Conservation (phyloP, 2,113 vertebrate genomes). For the Barnardius zonarius region DNA sequence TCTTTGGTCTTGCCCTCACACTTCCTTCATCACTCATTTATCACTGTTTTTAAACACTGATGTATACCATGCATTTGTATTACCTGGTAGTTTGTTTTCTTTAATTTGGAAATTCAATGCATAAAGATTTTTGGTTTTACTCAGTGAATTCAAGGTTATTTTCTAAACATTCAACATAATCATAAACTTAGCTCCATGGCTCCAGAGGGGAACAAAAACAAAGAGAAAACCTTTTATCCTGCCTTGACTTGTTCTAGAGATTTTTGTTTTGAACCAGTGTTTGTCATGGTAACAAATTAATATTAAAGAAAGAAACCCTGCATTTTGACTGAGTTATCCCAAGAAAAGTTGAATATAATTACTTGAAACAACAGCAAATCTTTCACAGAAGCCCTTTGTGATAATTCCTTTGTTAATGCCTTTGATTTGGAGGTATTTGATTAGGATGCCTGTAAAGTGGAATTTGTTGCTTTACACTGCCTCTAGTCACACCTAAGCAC, state of each 20-base stretch:
- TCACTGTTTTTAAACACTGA: background rate
- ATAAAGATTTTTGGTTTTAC: background rate
- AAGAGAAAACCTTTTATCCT: background rate
- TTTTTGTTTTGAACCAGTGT: background rate
- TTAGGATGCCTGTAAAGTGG: background rate
- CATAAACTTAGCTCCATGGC: background rate
- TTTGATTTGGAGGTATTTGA: background rate
- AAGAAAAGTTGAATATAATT: background rate
- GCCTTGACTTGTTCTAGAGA: background rate
- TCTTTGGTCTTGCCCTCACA: background rate
- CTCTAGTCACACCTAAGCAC: background rate
- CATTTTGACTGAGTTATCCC: background rate
- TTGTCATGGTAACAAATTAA: background rate
- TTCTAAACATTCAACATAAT: background rate
- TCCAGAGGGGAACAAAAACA: background rate
- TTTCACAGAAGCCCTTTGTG: background rate
- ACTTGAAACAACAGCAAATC: background rate
- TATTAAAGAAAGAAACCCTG: background rate
- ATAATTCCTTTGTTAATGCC: background rate
- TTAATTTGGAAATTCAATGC: background rate
- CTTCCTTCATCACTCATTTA: background rate
- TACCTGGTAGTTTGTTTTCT: background rate
- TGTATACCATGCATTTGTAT: background rate
- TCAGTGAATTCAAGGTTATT: background rate
- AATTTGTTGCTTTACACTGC: background rate